These are phyloP conservation scores for Epiblema foenella DNA, from an alignment of 2,888 invertebrate species.

Conservation along the genomic window DNA sequence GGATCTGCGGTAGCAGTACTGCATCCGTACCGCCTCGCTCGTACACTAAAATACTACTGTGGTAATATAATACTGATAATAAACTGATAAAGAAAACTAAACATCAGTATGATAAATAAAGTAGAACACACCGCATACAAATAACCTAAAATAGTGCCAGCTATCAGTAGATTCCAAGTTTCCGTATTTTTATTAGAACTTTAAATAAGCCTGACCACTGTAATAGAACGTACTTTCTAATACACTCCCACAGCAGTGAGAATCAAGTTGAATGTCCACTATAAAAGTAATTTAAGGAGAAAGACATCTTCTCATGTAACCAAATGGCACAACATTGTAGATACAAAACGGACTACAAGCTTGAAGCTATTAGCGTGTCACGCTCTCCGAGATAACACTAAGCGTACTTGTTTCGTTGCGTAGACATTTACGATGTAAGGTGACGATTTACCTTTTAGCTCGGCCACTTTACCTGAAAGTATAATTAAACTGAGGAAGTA, in stretches of 20 bases:
- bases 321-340: conserved; percentile 10
- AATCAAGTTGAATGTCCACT: conserved; percentile 1
- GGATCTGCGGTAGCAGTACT: no score
- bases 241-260: conserved; percentile 2
- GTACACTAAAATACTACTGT: no score
- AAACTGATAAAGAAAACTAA: no score
- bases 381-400: conserved; percentile 13
- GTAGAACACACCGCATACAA: no score
- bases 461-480: no score
- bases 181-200: conserved; percentile 9
- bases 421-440: neutral
- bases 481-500: no score
- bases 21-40: no score
- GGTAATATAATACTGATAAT: no score
- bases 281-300: conserved; percentile 18
- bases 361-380: conserved; percentile 18
- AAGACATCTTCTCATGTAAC: conserved; percentile 25
- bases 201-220: neutral
- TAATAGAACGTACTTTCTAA: conserved; percentile 14
- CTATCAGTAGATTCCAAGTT: conserved; percentile 5
- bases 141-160: neutral
- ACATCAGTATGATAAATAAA: no score
- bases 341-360: conserved; percentile 3
- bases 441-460: no score
- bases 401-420: conserved; percentile 10